Evolutionary conservation across 2,888 invertebrate genomes (phyloP).

Genomic region (Elysia crispata): DNA sequence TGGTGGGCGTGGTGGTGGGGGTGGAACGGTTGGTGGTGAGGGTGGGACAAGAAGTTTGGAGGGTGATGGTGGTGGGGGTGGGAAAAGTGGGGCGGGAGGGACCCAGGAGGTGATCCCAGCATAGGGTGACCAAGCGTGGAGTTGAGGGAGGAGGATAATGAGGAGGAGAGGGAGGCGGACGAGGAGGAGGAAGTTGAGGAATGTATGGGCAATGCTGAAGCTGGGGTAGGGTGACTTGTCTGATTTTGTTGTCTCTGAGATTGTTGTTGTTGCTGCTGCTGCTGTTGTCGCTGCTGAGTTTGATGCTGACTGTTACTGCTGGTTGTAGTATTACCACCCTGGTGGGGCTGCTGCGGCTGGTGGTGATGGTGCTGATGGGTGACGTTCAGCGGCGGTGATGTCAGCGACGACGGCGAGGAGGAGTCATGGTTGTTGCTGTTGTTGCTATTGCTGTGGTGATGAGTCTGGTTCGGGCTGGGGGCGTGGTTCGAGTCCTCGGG

Average conservation of each 20-base stretch:
- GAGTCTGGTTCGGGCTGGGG: conserved; percentile 57
- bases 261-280: conserved; percentile 25
- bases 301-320: not conserved
- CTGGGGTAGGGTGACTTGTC: conserved; percentile 29
- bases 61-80: conserved; percentile 37
- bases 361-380: not conserved
- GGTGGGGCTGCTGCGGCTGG: conserved; percentile 13
- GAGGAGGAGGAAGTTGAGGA: conserved; percentile 25
- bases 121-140: conserved; percentile 25
- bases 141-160: conserved; percentile 39
- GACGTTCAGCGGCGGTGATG: conserved; percentile 3
- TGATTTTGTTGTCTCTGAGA: conserved; percentile 18
- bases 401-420: conserved; percentile 27
- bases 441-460: conserved; percentile 2
- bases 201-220: conserved; percentile 42
- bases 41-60: conserved; percentile 23
- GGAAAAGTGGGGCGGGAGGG: conserved; percentile 34
- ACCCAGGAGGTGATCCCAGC: conserved; percentile 24
- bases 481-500: conserved; percentile 58
- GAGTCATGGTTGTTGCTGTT: not conserved
- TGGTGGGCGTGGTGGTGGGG: conserved; percentile 40
- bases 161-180: not conserved
- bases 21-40: conserved; percentile 35
- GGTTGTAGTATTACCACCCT: too few species aligned
- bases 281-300: not conserved